phyloP scores from a whole-genome alignment of 1,140 invertebrate species.

The Camponotus vicinus region DNA sequence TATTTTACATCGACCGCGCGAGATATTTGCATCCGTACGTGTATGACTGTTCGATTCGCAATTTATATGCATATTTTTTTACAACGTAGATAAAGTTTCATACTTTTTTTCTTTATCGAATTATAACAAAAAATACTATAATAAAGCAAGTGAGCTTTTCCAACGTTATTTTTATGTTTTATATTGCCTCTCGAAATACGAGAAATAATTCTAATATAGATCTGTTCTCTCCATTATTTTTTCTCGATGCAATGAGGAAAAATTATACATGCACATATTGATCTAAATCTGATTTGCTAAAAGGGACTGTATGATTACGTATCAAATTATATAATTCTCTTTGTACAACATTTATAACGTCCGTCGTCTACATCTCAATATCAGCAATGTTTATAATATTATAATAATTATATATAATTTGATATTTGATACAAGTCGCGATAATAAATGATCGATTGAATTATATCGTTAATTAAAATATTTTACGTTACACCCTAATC shows the following conservation, averaged over 20 bases:
- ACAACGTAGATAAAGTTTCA: background rate
- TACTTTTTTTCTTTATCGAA: background rate
- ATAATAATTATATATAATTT: background rate
- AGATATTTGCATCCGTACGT: background rate
- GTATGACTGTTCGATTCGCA: slow-evolving; percentile 11
- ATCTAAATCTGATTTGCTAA: background rate
- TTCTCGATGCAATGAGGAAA: too few relatives aligned
- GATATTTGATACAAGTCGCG: background rate
- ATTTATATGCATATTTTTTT: slow-evolving; percentile 20
- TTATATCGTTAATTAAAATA: slow-evolving; percentile 7
- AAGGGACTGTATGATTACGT: background rate
- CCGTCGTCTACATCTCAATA: background rate
- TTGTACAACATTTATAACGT: background rate
- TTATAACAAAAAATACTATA: background rate
- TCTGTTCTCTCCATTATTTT: background rate
- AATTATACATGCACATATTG: background rate
- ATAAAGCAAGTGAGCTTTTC: background rate
- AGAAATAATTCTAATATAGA: background rate
- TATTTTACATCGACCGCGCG: slow-evolving; percentile 2
- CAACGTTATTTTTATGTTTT: background rate
- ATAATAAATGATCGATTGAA: background rate
- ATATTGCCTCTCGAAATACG: background rate
- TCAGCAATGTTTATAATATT: slow-evolving; percentile 19
- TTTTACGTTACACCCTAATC: slow-evolving; percentile 7
- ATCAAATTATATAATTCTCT: background rate